These are phyloP conservation scores for Minunthozetes semirufus DNA, from an alignment of 2,888 invertebrate genomes.

Conservation along the genomic window DNA sequence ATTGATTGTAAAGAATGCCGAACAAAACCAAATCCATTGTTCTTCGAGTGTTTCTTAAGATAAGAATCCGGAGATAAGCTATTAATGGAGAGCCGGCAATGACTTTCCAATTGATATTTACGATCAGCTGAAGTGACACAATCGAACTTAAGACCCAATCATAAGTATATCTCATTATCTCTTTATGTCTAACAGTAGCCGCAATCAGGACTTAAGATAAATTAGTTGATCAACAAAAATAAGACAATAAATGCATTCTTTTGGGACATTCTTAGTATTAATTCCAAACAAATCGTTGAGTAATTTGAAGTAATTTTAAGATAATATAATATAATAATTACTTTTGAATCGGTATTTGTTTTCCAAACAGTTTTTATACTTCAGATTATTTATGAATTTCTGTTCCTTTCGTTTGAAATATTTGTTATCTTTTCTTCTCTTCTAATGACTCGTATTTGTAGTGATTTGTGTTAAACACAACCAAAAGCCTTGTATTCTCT, in stretches of 20 bases:
- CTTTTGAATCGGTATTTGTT: neutral
- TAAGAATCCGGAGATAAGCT: neutral
- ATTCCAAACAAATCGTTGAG: too few relatives aligned
- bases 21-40: slow-evolving; percentile 13
- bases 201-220: slow-evolving; percentile 20
- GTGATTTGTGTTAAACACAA: neutral
- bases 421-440: neutral
- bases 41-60: slow-evolving; percentile 8
- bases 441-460: neutral
- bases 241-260: neutral
- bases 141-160: slow-evolving; percentile 20
- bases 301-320: too few relatives aligned
- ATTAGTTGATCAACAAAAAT: slow-evolving; percentile 12
- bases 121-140: slow-evolving; percentile 22
- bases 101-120: slow-evolving; percentile 15
- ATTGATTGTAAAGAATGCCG: neutral
- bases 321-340: too few relatives aligned
- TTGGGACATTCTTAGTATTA: too few relatives aligned
- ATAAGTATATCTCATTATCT: neutral
- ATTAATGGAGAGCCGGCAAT: neutral
- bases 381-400: neutral
- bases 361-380: neutral
- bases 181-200: slow-evolving; percentile 22
- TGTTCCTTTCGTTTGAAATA: neutral
- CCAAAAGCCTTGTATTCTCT: neutral